Base-by-base conservation (phyloP, 2,888 invertebrate genomes). In the Ectemnius continuus region DNA sequence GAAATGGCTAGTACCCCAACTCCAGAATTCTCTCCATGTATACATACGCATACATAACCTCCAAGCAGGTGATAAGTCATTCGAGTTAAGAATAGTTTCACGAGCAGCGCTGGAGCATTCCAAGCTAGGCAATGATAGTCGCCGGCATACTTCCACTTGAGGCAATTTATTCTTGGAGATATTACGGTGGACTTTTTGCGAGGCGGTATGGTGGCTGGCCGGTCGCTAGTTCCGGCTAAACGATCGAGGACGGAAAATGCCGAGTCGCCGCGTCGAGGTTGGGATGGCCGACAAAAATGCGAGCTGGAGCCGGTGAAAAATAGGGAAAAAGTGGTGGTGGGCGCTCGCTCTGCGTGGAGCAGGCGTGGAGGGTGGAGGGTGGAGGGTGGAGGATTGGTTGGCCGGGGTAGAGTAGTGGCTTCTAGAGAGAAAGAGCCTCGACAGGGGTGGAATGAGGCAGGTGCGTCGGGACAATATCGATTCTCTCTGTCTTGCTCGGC, bases 401-500 rank as follows among this genome's bases (percentile, higher is more conserved):
- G 18, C 52, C 52, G 20, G 14, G 16, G 58, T 20, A 58, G 58
- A 26, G 58, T 58, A 20, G 20, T n/a, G 58, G 14, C 20, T n/a
- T 26, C 4, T 14, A 58, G n/a, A 14, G 58, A 20, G 18, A 20
- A 58, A 58, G 68, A 20, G n/a, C 18, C 8, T 5, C 45, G 52
- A 16, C 6, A 16, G 52, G 52, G 46, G 47, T 57, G 36, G 69
- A 67, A 67, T 59, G 60, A 26, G 11, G 16, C 36, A 52, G 77
- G 70, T 73, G 72, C 64, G 76, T 76, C 61, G 74, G 76, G 67
- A 67, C 63, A 80, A 82, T 80, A 83, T 83, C 83, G 84, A 83
- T 84, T 78, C 73, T 71, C 70, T 58, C 47, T 18, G 48, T 46
- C 48, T 26, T 52, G 62, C 58, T 68, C 65, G 52, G 64, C 63